These are phyloP conservation scores for Pseudolycoriella hygida DNA, from an alignment of 2,888 invertebrate species.

Conservation along the genomic window DNA sequence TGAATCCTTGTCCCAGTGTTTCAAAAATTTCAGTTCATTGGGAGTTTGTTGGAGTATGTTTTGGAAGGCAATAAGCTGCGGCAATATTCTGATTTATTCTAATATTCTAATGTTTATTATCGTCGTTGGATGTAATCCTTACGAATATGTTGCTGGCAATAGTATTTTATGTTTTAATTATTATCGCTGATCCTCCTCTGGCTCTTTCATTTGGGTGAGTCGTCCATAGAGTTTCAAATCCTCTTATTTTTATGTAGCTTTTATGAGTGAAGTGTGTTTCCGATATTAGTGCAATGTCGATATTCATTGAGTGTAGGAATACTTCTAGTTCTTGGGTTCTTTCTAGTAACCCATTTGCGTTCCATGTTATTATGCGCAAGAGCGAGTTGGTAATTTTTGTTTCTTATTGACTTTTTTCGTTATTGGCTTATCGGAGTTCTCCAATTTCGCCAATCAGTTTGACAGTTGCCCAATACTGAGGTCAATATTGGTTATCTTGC, in stretches of 20 bases:
- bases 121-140: too few relatives aligned
- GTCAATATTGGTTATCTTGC: background rate
- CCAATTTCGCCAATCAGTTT: background rate
- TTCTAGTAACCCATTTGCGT: background rate
- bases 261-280: too few relatives aligned
- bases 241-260: too few relatives aligned
- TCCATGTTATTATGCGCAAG: background rate
- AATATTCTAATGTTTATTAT: background rate
- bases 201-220: background rate
- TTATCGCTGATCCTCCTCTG: too few relatives aligned
- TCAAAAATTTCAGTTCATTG: background rate
- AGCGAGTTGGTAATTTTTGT: background rate
- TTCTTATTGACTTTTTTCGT: background rate
- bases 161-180: too few relatives aligned
- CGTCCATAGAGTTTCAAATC: conserved; percentile 5
- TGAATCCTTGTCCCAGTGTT: background rate
- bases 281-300: conserved; percentile 7
- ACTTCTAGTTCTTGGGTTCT: background rate
- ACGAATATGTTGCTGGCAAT: too few relatives aligned
- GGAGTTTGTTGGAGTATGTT: background rate
- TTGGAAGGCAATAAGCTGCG: background rate
- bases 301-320: conserved; percentile 1
- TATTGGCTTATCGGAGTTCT: background rate
- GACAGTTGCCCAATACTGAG: background rate
- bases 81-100: background rate